Base-by-base conservation (phyloP, 1,140 invertebrate genomes). In the Sesamia nonagrioides region DNA sequence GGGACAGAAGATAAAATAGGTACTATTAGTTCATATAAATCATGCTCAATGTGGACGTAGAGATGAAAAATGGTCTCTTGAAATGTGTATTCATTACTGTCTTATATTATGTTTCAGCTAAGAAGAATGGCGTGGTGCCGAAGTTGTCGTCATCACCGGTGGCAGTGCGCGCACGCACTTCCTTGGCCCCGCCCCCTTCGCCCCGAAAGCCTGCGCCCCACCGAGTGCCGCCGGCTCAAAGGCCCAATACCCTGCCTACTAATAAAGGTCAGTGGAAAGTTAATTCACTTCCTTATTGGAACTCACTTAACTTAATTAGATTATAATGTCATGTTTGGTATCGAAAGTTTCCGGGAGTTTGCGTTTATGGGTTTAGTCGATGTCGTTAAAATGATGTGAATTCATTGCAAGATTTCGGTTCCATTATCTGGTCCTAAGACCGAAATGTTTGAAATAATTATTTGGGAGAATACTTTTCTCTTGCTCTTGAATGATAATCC, bases 51-150 rank as follows among this genome's bases (percentile, higher is more conserved):
- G 37, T 5, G 3, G 7, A 3, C 3, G 37, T 40, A 9, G 40
- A 9, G 2, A n/a, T n/a, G 17, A 37, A 35, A 45, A 42, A 45
- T 40, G 54, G 8, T 56, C 2, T 11, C 11, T n/a, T 4, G 18
- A 54, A 15, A 4, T 37, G 27, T 56, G 3, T 71, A 40, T 42
- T 78, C 21, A 78, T 72, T 60, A 68, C 27, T 61, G 4, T 77
- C 1, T 68, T 75, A 45, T 77, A 52, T n/a, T n/a, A n/a, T 82
- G 17, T 73, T 92, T 93, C 91, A 94, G 92, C 81, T 7, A 94
- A 94, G 86, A 94, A 94, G 78, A 94, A 94, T 92, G 93, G 91
- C 54, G 91, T 94, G 58, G 92, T 94, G 21, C 93, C 91, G 78
- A 94, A 93, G 79, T 75, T 94, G 75, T 91, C 93, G 15, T 91